Evolutionary conservation across 2,797 vertebrate species (phyloP).

Genomic region (Halcyon badia): DNA sequence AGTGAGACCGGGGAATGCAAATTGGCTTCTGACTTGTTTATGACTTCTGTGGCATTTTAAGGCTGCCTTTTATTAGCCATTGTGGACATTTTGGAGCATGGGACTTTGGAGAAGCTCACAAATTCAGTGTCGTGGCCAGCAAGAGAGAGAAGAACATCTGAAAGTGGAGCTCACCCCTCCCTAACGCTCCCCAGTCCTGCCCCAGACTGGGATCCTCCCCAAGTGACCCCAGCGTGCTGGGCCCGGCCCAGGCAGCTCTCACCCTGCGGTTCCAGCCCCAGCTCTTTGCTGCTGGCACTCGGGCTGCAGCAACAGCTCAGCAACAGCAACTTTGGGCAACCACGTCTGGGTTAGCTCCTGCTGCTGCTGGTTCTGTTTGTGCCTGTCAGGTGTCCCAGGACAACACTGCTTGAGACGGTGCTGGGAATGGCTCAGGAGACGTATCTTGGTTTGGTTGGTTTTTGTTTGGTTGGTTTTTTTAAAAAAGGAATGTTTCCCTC

Average conservation of each 20-base stretch:
- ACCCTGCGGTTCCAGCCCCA: background rate
- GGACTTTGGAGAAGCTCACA: background rate
- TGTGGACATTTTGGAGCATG: background rate
- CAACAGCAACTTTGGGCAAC: background rate
- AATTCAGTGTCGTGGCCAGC: fast-evolving
- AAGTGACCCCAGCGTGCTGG: fast-evolving
- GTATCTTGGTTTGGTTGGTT: background rate
- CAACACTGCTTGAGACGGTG: background rate
- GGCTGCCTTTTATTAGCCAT: background rate
- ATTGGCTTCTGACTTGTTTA: background rate
- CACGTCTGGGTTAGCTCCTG: background rate
- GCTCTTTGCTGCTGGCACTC: background rate
- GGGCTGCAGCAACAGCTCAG: background rate
- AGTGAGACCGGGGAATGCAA: background rate
- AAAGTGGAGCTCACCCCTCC: background rate
- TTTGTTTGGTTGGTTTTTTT: background rate
- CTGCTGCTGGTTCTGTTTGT: background rate
- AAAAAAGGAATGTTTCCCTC: background rate
- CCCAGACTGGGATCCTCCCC: background rate
- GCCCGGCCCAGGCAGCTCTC: fast-evolving
- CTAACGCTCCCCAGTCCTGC: background rate
- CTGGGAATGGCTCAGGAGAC: background rate
- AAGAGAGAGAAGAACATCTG: background rate
- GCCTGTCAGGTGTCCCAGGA: background rate
- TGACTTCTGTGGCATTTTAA: background rate